Base-by-base conservation (phyloP, 2,113 vertebrate genomes). In the Pyrgilauda ruficollis region DNA sequence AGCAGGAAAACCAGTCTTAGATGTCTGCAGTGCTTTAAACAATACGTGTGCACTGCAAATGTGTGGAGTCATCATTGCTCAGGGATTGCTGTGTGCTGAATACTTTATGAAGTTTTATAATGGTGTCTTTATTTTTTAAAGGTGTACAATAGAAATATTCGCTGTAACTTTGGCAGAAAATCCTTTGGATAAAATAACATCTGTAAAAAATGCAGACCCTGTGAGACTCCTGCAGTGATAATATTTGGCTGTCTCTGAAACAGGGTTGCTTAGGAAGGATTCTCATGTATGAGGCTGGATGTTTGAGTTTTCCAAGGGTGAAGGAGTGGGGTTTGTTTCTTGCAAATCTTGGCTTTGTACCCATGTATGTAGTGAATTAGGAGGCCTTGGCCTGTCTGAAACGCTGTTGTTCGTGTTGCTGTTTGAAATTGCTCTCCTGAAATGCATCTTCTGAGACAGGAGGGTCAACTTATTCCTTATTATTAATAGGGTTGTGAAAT, bases 21-120 rank as follows among this genome's bases (percentile, higher is more conserved):
- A 23, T 78, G 35, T 56, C n/a, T 77, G 75, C 76, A 94, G 87
- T 73, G 80, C 94, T 97, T 87, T 97, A 95, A 97, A 80, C 52
- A 86, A 47, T 75, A 47, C 0, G 3, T 19, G 31, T 4, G 1
- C 24, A 3, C 18, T 63, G 79, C 61, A 55, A 87, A 92, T 77
- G 49, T 85, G 43, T 77, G 47, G 46, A 89, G 86, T 92, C 33
- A 10, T 96, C 79, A n/a, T 61, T 94, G 82, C 75, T 63, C 58
- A 86, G 73, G 31, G 73, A 80, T 79, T 2, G 2, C 69, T 89
- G 84, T 92, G 74, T 94, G 81, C 82, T 92, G 83, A 97, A 96
- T 84, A 81, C 55, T 50, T 92, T 20, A 59, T 58, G 35, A 93
- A 93, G 76, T 91, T 93, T 85, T 91, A 87, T 69, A 90, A 90